Conservation (phyloP, 2,888 invertebrate genomes). For the Drosophila sordidula region DNA sequence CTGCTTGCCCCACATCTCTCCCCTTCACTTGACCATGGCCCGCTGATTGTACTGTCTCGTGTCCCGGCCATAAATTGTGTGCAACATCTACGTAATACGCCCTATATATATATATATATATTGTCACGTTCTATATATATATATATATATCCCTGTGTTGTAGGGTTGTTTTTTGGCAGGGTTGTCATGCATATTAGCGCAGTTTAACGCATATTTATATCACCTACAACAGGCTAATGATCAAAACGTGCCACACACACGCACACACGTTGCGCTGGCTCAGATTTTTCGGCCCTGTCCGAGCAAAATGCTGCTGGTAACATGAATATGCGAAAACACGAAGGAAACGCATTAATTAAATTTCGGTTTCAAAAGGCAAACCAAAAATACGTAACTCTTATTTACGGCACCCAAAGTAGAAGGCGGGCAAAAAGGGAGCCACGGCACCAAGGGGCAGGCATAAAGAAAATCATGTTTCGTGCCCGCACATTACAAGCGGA, state of each 20-base stretch:
- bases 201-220: conserved; percentile 75
- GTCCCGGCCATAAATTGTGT: conserved; percentile 60
- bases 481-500: conserved; percentile 49
- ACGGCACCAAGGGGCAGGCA: conserved; percentile 10
- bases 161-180: conserved; percentile 6
- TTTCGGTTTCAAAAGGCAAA: conserved; percentile 66
- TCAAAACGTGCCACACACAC: conserved; percentile 71
- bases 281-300: conserved; percentile 35
- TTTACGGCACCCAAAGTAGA: conserved; percentile 51
- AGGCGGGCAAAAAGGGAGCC: conserved; percentile 20
- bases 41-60: conserved; percentile 36
- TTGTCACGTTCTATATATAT: too few species aligned
- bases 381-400: conserved; percentile 63
- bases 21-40: conserved; percentile 53
- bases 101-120: background rate
- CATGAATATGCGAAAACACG: conserved; percentile 80
- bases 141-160: background rate
- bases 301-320: conserved; percentile 50
- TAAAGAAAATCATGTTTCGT: conserved; percentile 61
- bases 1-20: background rate
- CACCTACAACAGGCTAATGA: conserved; percentile 73
- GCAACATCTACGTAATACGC: conserved; percentile 54
- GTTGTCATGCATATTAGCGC: conserved; percentile 56
- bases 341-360: conserved; percentile 78
- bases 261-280: conserved; percentile 22